Conservation (phyloP, 1,140 invertebrate species). For the Drosophila bifasciata region DNA sequence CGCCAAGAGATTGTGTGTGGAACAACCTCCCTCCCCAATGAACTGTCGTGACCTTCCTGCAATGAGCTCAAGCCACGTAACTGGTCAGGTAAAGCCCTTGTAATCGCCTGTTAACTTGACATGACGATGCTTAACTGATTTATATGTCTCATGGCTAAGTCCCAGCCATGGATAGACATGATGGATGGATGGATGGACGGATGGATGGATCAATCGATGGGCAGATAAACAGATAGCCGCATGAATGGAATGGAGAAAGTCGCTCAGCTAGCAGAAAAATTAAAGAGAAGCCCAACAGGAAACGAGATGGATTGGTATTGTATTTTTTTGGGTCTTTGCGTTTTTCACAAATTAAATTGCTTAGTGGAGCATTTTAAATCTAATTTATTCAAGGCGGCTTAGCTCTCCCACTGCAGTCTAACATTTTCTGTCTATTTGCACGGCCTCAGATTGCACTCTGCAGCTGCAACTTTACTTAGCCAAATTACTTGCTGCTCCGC, state of each 20-base stretch:
- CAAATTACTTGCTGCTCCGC: conserved; percentile 44
- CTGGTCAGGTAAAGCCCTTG: conserved; percentile 52
- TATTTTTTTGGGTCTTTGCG: not conserved
- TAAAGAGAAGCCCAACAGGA: too few relatives aligned
- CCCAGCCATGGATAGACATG: conserved; percentile 50
- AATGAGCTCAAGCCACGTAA: conserved; percentile 9
- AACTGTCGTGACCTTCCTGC: conserved; percentile 10
- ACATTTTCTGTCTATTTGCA: conserved; percentile 38
- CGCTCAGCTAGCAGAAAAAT: too few relatives aligned
- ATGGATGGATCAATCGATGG: too few relatives aligned
- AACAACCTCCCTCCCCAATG: not conserved
- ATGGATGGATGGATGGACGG: conserved; percentile 35
- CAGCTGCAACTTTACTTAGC: conserved; percentile 63
- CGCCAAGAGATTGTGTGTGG: not conserved
- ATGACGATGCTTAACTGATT: conserved; percentile 60
- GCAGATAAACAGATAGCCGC: too few relatives aligned
- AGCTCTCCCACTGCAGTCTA: conserved; percentile 15
- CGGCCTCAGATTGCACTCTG: conserved; percentile 23
- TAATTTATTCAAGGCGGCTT: conserved; percentile 35
- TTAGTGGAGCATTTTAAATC: conserved; percentile 49
- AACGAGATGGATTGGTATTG: conserved; percentile 3
- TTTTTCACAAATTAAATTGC: conserved; percentile 59
- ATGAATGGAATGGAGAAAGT: too few relatives aligned
- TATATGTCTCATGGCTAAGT: conserved; percentile 50
- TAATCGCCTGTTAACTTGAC: conserved; percentile 65